Evolutionary conservation across 2,888 invertebrate species (phyloP).

Genomic region (Netelia virgata): DNA sequence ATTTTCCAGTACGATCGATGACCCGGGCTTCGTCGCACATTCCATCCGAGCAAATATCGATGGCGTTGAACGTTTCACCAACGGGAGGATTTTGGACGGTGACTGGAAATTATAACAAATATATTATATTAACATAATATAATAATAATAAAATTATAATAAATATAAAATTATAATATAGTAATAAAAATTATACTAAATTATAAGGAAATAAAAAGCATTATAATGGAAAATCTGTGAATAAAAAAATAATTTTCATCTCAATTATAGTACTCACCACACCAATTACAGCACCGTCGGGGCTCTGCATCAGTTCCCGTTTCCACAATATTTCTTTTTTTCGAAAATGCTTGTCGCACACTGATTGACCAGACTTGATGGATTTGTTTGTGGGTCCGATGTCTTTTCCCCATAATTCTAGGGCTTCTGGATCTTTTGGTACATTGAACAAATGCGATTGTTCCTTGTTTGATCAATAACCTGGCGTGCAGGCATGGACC

Average conservation of each 20-base stretch:
- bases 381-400: not conserved
- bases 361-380: no score
- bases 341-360: constrained; percentile 1
- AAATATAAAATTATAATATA: no score
- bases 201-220: not conserved
- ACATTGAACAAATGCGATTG: constrained; percentile 54
- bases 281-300: constrained; percentile 20
- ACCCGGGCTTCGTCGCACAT: constrained; percentile 21
- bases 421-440: constrained; percentile 21
- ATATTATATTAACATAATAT: constrained; percentile 6
- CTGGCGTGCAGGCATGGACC: not conserved
- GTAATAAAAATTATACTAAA: not conserved
- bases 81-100: constrained; percentile 30
- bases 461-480: constrained; percentile 47
- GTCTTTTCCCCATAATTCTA: constrained; percentile 29
- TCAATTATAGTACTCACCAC: constrained; percentile 18
- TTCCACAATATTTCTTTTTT: constrained; percentile 4
- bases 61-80: constrained; percentile 33
- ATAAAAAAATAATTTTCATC: constrained; percentile 15
- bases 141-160: constrained; percentile 3
- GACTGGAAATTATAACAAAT: constrained; percentile 28
- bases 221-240: constrained; percentile 3
- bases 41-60: constrained; percentile 39
- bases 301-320: constrained; percentile 14
- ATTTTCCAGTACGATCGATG: constrained; percentile 24